These are phyloP conservation scores for Echinometra lucunter DNA, from an alignment of 53 echinoderm and acorn worm genomes.

Conservation along the genomic window DNA sequence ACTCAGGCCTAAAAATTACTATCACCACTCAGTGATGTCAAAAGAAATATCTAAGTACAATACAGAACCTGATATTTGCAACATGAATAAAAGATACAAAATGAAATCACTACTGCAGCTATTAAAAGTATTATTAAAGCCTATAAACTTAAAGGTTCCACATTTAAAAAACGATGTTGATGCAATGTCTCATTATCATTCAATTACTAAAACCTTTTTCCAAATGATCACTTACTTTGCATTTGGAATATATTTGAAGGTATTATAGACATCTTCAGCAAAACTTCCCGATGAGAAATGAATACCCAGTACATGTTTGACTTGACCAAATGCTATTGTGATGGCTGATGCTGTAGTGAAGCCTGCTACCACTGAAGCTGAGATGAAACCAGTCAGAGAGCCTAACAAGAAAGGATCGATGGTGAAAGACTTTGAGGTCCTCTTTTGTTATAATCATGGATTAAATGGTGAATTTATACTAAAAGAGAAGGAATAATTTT, in stretches of 20 bases:
- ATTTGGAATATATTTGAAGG: constrained; percentile 81
- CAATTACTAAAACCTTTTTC: not conserved
- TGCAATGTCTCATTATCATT: not conserved
- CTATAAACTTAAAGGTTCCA: not conserved
- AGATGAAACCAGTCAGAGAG: constrained; percentile 87
- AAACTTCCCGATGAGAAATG: constrained; percentile 83
- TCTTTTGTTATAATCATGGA: not conserved
- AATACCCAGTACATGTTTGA: constrained; percentile 87
- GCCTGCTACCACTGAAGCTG: constrained; percentile 90
- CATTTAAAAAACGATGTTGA: not conserved
- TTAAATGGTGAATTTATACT: no score
- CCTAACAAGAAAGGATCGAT: constrained; percentile 63
- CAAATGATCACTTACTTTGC: constrained; percentile 81
- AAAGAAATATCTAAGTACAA: no score
- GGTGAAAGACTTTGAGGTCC: not conserved
- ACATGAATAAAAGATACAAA: no score
- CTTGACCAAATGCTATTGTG: constrained; percentile 90
- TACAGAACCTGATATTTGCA: no score
- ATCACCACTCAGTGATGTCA: no score
- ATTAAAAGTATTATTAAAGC: no score
- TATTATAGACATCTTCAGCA: constrained; percentile 70
- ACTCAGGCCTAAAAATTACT: no score
- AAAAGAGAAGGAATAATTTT: no score
- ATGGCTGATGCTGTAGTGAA: constrained; percentile 95
- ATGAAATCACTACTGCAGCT: no score